Evolutionary conservation across 2,888 invertebrate species (phyloP), one percentile per base, ranked within the genome.

Genomic region (Thecocarcelia acutangulata): DNA sequence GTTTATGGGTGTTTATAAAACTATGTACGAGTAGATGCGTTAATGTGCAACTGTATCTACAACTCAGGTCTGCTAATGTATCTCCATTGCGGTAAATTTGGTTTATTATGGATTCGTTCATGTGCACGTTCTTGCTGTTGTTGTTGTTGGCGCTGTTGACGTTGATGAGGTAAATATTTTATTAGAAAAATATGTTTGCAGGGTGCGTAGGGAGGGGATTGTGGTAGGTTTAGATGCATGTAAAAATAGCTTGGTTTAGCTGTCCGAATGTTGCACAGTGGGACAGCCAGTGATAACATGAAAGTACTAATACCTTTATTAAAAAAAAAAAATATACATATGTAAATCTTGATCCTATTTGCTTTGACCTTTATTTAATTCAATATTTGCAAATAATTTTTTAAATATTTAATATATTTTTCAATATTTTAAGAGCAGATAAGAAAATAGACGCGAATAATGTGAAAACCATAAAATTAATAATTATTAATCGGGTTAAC

Each of bases 41-140:
- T n/a, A n/a, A 58, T 40, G 48, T 17, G 68, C 19, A 13, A n/a
- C 15, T 33, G 48, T 44, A 17, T 50, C 40, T 40, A 8, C 15
- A 50, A 15, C n/a, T 28, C 56, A 15, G 77, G 63, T 58, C 58
- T 46, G 19, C 78, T 78, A 78, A 78, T 78, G 78, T 59, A 78
- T 72, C 58, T 72, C 33, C 44, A 72, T 78, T 78, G 78, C 59
- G 78, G 78, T 78, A 52, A 78, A 72, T 66, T 72, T 78, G 72
- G 78, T 78, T 78, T 72, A 78, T 78, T 78, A 66, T 78, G 72
- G 37, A 50, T 66, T 50, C 64, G 46, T 69, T 69, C 58, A 64
- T 48, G 77, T 70, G 48, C n/a, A 40, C 46, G 40, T 44, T 56
- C 63, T 48, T 59, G 37, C 17, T 78, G 72, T 24, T 78, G 72